A percentile compares a stretch with the other conserved stretches of the same genome.
Conservation (phyloP, 1,140 invertebrate species). For the Sitophilus oryzae region DNA sequence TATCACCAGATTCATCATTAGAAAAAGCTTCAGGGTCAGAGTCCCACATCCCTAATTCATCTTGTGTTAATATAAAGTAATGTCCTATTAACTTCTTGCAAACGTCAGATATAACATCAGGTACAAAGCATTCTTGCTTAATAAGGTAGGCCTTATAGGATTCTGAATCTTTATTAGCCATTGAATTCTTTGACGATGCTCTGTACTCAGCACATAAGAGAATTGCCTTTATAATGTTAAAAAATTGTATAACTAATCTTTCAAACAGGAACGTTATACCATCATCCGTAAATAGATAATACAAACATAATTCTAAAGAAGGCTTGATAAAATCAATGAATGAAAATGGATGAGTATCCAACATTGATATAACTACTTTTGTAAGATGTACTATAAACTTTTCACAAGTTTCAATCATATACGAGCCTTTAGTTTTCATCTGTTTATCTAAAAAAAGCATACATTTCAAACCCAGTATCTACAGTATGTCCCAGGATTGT, state of each 20-base stretch:
- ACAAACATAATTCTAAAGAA: conserved; percentile 73
- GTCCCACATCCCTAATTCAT: conserved; percentile 85
- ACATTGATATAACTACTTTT: conserved; percentile 69
- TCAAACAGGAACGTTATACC: conserved; percentile 73
- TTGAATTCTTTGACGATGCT: conserved; percentile 53
- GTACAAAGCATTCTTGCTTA: conserved; percentile 67
- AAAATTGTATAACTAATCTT: conserved; percentile 78
- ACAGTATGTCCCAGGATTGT: too few relatives aligned
- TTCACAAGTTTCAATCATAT: conserved; percentile 61
- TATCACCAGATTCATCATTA: conserved; percentile 80
- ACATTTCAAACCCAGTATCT: too few relatives aligned
- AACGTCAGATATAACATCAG: conserved; percentile 66
- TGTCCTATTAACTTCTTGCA: conserved; percentile 77
- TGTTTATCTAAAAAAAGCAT: conserved; percentile 41
- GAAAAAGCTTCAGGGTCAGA: conserved; percentile 84
- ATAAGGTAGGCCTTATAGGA: conserved; percentile 56
- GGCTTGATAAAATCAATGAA: conserved; percentile 73
- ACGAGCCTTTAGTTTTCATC: conserved; percentile 53
- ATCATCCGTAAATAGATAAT: conserved; percentile 78
- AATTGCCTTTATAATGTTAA: conserved; percentile 83
- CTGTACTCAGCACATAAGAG: conserved; percentile 71
- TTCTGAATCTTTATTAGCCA: conserved; percentile 49
- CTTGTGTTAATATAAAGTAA: conserved; percentile 79
- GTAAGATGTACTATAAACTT: conserved; percentile 76
- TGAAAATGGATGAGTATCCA: conserved; percentile 70